A percentile compares a stretch with the other conserved stretches of the same genome.
Conservation (phyloP, 2,113 vertebrate species). For the Xiphophorus couchianus region DNA sequence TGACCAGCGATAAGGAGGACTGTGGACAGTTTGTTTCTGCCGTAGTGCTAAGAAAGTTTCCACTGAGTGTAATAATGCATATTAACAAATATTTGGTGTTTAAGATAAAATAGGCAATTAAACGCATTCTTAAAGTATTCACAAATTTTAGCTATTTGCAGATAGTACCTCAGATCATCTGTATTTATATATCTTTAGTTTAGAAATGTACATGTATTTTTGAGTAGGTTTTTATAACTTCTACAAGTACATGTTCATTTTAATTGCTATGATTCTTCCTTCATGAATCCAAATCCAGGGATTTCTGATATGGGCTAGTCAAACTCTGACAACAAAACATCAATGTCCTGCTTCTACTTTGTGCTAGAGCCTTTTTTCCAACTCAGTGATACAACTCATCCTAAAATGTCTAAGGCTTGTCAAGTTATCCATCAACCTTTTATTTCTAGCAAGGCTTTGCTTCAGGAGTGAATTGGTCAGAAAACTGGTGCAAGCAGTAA, state of each 20-base stretch:
- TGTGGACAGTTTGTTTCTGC: too few species aligned
- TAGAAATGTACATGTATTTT: too few species aligned
- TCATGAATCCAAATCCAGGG: background rate
- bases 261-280: background rate
- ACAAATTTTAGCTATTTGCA: too few species aligned
- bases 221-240: background rate
- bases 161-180: too few species aligned
- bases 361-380: background rate
- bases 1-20: too few species aligned
- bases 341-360: background rate
- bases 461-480: constrained; percentile 19
- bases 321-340: background rate
- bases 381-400: background rate
- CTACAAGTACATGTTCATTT: background rate
- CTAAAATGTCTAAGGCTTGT: constrained; percentile 14
- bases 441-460: constrained; percentile 18
- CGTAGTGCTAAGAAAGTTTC: too few species aligned
- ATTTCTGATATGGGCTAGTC: background rate
- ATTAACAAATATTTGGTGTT: too few species aligned
- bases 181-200: too few species aligned
- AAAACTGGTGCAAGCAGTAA: constrained; percentile 45
- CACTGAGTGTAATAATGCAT: too few species aligned
- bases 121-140: too few species aligned
- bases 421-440: constrained; percentile 15
- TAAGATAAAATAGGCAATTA: too few species aligned